Base-by-base conservation (phyloP, 2,113 vertebrate species). In the Zapus hudsonius region DNA sequence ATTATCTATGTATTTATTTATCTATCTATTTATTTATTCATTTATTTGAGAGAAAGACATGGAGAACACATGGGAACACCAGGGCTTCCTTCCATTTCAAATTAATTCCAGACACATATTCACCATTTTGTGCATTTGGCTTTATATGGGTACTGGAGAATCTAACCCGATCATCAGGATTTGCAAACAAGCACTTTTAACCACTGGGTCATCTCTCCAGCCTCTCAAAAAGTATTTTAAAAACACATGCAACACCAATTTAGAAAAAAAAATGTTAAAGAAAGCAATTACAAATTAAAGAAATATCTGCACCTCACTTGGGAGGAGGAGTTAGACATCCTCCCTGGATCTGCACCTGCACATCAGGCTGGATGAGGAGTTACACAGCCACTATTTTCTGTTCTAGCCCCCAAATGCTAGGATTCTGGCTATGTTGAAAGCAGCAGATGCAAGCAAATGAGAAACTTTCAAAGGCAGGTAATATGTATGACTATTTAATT, bases 261-360 rank as follows among this genome's bases (percentile, higher is more conserved):
- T 42, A 92, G 67, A 84, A 72, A 92, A 84, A 72, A 92, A n/a
- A 82, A 38, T 90, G 44, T 7, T 66, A 80, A 89, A 67, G 42
- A 81, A 94, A 79, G 47, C 55, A 61, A 84, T 44, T 66, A 47
- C 16, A 85, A 85, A 86, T 84, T 84, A 33, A 55, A 83, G 79
- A 70, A 33, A 25, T 63, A n/a, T n/a, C n/a, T n/a, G n/a, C n/a
- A n/a, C n/a, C n/a, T n/a, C n/a, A n/a, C n/a, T n/a, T n/a, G n/a
- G n/a, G n/a, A n/a, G n/a, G n/a, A n/a, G n/a, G n/a, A n/a, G n/a
- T 72, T 52, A 90, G 59, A 40, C 17, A 38, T 22, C 5, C 17
- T 1, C 4, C 36, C 15, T 27, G 10, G 22, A 23, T 80, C 47
- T 61, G 59, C 29, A 79, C 25, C 44, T 36, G 36, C 33, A 44